phyloP scores from a whole-genome alignment of 1,140 invertebrate species.

The Zaprionus ghesquierei region DNA sequence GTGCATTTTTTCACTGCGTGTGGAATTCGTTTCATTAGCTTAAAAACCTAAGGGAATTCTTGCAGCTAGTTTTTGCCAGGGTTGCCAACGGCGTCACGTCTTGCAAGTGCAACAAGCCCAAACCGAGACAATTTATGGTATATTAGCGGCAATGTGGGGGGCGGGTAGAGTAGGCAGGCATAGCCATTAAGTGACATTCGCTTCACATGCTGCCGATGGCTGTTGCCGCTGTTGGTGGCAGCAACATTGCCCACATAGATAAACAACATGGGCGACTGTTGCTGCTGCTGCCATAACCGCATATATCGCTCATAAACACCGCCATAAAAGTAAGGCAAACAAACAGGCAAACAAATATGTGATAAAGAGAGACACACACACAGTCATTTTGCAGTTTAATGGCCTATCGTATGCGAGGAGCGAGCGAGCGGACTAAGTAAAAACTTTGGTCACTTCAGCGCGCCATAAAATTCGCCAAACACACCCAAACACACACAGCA shows the following conservation, averaged over 20 bases:
- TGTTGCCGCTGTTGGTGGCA: slow-evolving; percentile 5
- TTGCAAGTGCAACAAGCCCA: not conserved
- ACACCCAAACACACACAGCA: not conserved
- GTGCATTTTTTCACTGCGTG: slow-evolving; percentile 34
- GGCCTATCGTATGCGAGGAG: slow-evolving; percentile 22
- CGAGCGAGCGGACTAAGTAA: slow-evolving; percentile 56
- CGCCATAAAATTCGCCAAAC: slow-evolving; percentile 15
- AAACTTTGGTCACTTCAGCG: slow-evolving; percentile 56
- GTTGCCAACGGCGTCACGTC: not conserved
- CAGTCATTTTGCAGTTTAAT: slow-evolving; percentile 43
- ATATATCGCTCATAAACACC: slow-evolving; percentile 74
- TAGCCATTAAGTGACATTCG: slow-evolving; percentile 66
- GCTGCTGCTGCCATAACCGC: slow-evolving; percentile 59
- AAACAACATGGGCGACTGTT: slow-evolving; percentile 56
- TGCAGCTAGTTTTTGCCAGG: slow-evolving; percentile 7
- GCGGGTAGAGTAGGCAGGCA: slow-evolving; percentile 32
- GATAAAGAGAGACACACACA: slow-evolving; percentile 51
- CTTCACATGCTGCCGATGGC: slow-evolving; percentile 13
- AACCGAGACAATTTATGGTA: slow-evolving; percentile 8
- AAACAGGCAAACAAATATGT: slow-evolving; percentile 72
- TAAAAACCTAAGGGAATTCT: slow-evolving; percentile 64
- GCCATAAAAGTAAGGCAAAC: slow-evolving; percentile 70
- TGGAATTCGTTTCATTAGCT: slow-evolving; percentile 69
- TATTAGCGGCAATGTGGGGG: slow-evolving; percentile 46
- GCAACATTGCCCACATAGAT: slow-evolving; percentile 54